Evolutionary conservation across 1,140 invertebrate genomes (phyloP).

Genomic region (Frieseomelitta varia): DNA sequence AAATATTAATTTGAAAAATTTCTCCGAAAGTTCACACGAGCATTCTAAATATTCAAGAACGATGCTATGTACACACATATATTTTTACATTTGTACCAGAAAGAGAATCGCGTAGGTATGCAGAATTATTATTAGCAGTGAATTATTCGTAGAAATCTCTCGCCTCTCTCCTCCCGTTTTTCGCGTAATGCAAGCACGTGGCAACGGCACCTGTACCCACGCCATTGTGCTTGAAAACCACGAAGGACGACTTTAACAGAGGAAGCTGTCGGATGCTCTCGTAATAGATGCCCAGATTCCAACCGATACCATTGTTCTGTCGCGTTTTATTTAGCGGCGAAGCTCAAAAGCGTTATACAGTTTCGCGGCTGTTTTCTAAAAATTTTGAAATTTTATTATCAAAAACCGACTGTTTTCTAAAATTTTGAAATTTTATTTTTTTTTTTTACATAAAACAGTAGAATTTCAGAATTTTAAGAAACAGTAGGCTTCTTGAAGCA

Average conservation of each 20-base stretch:
- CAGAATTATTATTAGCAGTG: slow-evolving; percentile 27
- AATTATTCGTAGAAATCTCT: slow-evolving; percentile 37
- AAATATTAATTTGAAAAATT: no score
- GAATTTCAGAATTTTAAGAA: no score
- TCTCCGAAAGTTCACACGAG: neutral
- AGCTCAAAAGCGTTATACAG: neutral
- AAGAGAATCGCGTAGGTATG: neutral
- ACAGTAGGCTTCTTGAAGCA: no score
- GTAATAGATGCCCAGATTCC: slow-evolving; percentile 1
- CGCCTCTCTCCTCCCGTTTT: neutral
- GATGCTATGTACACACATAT: neutral
- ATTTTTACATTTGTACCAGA: neutral
- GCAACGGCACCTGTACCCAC: neutral
- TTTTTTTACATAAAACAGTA: no score
- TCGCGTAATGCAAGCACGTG: slow-evolving; percentile 29
- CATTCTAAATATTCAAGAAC: neutral
- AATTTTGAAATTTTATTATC: no score
- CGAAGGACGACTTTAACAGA: slow-evolving; percentile 26
- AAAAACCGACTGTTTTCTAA: neutral
- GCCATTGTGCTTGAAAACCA: slow-evolving; percentile 34
- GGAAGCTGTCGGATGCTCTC: neutral
- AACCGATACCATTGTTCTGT: slow-evolving; percentile 2
- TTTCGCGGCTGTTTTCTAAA: neutral
- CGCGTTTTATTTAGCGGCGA: neutral
- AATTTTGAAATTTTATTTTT: no score